Conservation (phyloP, 2,797 vertebrate genomes). For the Spinibarbus caldwelli region DNA sequence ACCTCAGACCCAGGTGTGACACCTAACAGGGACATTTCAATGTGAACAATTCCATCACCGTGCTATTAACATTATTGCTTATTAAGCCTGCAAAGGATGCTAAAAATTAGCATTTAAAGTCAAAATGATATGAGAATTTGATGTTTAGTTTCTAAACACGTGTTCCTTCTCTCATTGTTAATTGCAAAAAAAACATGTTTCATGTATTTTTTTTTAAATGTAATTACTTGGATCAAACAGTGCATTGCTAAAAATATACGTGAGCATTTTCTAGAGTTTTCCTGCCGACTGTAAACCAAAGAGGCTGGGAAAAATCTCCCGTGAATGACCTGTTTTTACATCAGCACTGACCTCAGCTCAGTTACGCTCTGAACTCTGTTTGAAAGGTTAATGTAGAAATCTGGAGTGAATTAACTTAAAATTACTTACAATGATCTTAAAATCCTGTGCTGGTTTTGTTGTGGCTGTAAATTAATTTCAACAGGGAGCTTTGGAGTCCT, state of each 20-base stretch:
- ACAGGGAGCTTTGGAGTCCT: conserved; percentile 91
- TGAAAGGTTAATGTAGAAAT: conserved; percentile 92
- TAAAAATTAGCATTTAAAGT: not conserved
- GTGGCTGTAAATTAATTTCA: conserved; percentile 97
- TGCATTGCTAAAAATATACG: not conserved
- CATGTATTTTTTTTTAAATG: not conserved
- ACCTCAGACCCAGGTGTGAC: conserved; percentile 44
- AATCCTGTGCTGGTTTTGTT: conserved; percentile 89
- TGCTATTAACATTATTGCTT: not conserved
- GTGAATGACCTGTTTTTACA: conserved; percentile 71
- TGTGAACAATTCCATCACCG: conserved; percentile 42
- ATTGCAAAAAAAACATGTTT: not conserved
- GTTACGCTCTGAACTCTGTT: conserved; percentile 89
- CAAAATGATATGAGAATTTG: not conserved
- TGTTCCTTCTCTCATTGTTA: not conserved
- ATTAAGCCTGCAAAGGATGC: conserved; percentile 57
- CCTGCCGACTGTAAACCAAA: conserved; percentile 58
- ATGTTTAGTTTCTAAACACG: not conserved
- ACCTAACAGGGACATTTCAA: conserved; percentile 50
- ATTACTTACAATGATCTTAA: conserved; percentile 95
- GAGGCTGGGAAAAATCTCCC: conserved; percentile 66
- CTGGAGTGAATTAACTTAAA: conserved; percentile 92
- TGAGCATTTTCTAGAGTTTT: not conserved
- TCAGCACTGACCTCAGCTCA: conserved; percentile 84
- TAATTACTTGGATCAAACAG: not conserved